A percentile compares a stretch with the other conserved stretches of the same genome.
Evolutionary conservation across 2,113 vertebrate genomes (phyloP).

Genomic region (Cacatua alba): DNA sequence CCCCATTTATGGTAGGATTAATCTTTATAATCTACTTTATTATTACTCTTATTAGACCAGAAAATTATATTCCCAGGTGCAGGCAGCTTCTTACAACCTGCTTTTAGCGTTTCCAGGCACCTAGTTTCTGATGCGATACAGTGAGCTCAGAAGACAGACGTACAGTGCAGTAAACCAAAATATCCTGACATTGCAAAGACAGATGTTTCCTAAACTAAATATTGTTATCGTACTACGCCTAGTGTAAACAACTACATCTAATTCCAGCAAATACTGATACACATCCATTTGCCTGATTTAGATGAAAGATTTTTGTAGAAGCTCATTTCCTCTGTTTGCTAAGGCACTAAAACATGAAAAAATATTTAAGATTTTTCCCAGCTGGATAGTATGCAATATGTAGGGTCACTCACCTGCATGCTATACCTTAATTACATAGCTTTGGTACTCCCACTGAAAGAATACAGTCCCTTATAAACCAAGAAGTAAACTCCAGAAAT

Average conservation of each 20-base stretch:
- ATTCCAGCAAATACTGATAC: constrained; percentile 61
- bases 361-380: not conserved
- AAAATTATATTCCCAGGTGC: not conserved
- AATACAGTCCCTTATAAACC: not conserved
- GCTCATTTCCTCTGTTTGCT: constrained; percentile 47
- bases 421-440: not conserved
- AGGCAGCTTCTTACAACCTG: not conserved
- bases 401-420: constrained; percentile 1
- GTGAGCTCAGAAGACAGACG: not conserved
- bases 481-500: not conserved
- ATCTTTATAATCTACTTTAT: not conserved
- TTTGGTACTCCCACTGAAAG: not conserved
- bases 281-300: constrained; percentile 8
- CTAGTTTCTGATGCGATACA: not conserved
- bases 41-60: not conserved
- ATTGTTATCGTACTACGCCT: not conserved
- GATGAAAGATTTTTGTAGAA: constrained; percentile 21
- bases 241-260: constrained; percentile 26
- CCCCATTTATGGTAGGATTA: not conserved
- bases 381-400: not conserved
- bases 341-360: constrained; percentile 3
- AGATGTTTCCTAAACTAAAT: constrained; percentile 59
- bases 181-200: constrained; percentile 15
- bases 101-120: not conserved
- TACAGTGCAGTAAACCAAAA: not conserved